These are phyloP conservation scores for Nothobranchius furzeri DNA, from an alignment of 2,113 vertebrate genomes.

Conservation along the genomic window DNA sequence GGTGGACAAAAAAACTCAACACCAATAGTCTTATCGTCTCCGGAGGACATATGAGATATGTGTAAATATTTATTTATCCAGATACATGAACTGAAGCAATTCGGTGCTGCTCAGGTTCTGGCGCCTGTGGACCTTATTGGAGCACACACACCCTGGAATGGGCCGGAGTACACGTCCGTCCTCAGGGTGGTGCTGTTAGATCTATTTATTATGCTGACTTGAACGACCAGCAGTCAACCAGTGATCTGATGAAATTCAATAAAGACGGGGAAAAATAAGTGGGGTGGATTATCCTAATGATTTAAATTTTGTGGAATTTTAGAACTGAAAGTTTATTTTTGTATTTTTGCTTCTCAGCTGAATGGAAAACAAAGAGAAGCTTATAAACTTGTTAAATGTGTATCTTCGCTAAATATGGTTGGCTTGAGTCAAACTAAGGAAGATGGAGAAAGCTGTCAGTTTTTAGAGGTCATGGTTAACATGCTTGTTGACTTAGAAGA, in stretches of 20 bases:
- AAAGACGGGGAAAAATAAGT: conserved; percentile 47
- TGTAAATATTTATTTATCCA: conserved; percentile 65
- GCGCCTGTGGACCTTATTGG: conserved; percentile 41
- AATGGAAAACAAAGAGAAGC: neutral
- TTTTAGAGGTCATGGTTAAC: neutral
- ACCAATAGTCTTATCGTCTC: conserved; percentile 5
- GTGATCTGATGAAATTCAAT: conserved; percentile 54
- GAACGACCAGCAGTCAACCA: conserved; percentile 36
- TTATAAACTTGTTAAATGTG: neutral
- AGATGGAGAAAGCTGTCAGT: neutral
- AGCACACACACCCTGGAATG: conserved; percentile 35
- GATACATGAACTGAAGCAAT: conserved; percentile 43
- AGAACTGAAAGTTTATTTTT: neutral
- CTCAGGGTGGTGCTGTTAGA: conserved; percentile 47
- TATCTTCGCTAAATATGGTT: too few species aligned
- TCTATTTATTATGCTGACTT: conserved; percentile 32
- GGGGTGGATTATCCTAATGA: conserved; percentile 5
- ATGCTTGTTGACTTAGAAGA: neutral
- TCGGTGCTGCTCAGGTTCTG: conserved; percentile 56
- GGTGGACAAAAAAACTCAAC: conserved; percentile 1
- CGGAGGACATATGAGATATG: conserved; percentile 31
- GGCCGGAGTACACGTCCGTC: conserved; percentile 11
- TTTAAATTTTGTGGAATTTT: conserved; percentile 18
- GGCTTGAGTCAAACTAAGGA: neutral
- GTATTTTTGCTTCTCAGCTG: neutral